phyloP scores from a whole-genome alignment of 2,888 invertebrate genomes.

The Schizotus pectinicornis region DNA sequence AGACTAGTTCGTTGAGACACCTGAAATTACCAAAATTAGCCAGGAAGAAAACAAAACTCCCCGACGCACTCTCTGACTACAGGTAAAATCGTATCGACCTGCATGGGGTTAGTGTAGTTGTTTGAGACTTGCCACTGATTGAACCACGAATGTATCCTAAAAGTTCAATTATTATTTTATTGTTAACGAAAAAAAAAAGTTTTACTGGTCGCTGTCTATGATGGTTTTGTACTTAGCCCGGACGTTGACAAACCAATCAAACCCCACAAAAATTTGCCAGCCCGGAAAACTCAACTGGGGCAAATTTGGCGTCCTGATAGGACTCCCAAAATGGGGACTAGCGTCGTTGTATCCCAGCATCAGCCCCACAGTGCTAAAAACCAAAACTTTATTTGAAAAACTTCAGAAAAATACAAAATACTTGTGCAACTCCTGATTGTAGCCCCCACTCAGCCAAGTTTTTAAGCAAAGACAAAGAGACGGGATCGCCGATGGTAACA shows the following conservation, averaged over 20 bases:
- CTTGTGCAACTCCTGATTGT: conserved; percentile 57
- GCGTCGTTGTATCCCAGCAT: conserved; percentile 58
- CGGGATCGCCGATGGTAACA: conserved; percentile 69
- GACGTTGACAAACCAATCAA: conserved; percentile 63
- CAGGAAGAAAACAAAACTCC: too few relatives aligned
- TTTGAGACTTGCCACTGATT: conserved; percentile 74
- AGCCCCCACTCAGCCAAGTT: conserved; percentile 61
- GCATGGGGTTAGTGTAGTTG: conserved; percentile 70
- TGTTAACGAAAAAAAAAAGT: conserved; percentile 16
- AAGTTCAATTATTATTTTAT: conserved; percentile 32
- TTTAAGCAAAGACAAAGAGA: conserved; percentile 68
- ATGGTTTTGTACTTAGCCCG: conserved; percentile 60
- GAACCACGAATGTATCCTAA: conserved; percentile 71
- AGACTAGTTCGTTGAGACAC: conserved; percentile 61
- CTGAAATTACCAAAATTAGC: conserved; percentile 50
- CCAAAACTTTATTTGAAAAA: conserved; percentile 4
- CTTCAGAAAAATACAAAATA: conserved; percentile 32
- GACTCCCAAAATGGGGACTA: conserved; percentile 29
- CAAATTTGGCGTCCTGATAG: conserved; percentile 34
- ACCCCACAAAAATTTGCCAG: conserved; percentile 55
- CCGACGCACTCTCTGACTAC: conserved; percentile 65
- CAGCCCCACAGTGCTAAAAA: conserved; percentile 50
- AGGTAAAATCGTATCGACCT: conserved; percentile 65
- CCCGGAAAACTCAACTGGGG: conserved; percentile 62
- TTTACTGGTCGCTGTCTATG: conserved; percentile 64